Percentiles rank a stretch among this genome's conserved stretches.
phyloP scores from a whole-genome alignment of 2,113 vertebrate genomes.

The Etheostoma cragini region DNA sequence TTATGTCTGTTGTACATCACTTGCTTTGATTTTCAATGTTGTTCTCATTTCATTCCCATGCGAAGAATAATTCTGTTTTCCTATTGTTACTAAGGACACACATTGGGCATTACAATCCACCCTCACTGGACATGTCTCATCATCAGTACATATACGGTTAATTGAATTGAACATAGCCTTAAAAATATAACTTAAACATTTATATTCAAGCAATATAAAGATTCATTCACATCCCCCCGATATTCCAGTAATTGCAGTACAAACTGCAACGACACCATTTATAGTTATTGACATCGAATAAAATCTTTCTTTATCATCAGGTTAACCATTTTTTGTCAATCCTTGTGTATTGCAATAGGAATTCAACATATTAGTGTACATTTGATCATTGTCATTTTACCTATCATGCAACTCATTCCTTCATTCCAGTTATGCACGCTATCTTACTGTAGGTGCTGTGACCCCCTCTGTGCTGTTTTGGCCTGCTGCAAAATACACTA shows the following conservation, averaged over 20 bases:
- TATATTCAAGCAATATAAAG: background rate
- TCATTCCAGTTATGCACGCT: slow-evolving; percentile 77
- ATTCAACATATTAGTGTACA: slow-evolving; percentile 53
- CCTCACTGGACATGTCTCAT: slow-evolving; percentile 45
- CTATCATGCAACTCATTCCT: slow-evolving; percentile 72
- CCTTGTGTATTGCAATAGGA: slow-evolving; percentile 71
- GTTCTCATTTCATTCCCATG: slow-evolving; percentile 67
- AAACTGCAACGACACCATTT: slow-evolving; percentile 12
- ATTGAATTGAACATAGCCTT: background rate
- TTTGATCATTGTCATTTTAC: slow-evolving; percentile 57
- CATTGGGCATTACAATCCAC: slow-evolving; percentile 33
- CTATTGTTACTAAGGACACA: slow-evolving; percentile 67
- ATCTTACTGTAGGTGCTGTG: slow-evolving; percentile 56
- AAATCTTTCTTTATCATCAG: slow-evolving; percentile 14
- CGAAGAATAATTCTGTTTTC: slow-evolving; percentile 64
- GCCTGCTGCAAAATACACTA: slow-evolving; percentile 69
- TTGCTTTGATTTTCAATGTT: slow-evolving; percentile 62
- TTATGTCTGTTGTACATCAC: slow-evolving; percentile 48
- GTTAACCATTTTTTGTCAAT: slow-evolving; percentile 30
- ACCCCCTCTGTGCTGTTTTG: slow-evolving; percentile 61
- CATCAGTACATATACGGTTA: slow-evolving; percentile 8
- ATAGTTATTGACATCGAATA: slow-evolving; percentile 6
- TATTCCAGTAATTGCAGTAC: slow-evolving; percentile 12
- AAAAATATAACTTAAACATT: slow-evolving; percentile 1
- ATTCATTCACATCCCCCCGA: slow-evolving; percentile 23